Evolutionary conservation across 2,113 vertebrate genomes (phyloP).

Genomic region (Laticauda laticaudata): DNA sequence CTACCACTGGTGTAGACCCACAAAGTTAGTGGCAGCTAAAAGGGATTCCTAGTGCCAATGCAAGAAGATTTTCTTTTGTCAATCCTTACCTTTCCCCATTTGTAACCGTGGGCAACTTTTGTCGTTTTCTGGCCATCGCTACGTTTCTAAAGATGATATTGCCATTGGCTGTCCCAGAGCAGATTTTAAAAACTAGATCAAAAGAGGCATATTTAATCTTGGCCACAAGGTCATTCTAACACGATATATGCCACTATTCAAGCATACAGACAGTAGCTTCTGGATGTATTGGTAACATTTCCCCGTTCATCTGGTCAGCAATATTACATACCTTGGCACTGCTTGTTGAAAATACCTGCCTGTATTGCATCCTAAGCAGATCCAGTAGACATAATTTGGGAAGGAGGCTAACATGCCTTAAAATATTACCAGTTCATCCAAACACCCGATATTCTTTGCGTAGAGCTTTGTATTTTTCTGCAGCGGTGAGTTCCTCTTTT

Average conservation of each 20-base stretch:
- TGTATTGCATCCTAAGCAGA: constrained; percentile 62
- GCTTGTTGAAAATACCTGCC: constrained; percentile 44
- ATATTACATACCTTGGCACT: not conserved
- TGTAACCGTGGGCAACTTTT: not conserved
- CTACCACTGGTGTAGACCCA: not conserved
- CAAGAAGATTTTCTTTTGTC: not conserved
- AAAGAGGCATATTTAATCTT: not conserved
- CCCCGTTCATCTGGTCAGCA: too few relatives aligned
- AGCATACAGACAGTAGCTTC: not conserved
- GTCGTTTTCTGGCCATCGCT: not conserved
- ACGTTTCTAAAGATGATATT: not conserved
- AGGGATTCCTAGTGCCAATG: constrained; percentile 12
- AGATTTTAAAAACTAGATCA: not conserved
- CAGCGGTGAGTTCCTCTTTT: constrained; percentile 48
- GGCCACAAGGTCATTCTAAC: not conserved
- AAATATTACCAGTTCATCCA: constrained; percentile 79
- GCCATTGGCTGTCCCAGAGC: not conserved
- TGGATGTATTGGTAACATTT: not conserved
- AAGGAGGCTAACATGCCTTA: constrained; percentile 74
- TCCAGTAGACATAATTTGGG: constrained; percentile 56
- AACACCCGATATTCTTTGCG: constrained; percentile 74
- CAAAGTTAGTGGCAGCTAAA: not conserved
- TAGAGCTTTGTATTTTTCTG: constrained; percentile 63
- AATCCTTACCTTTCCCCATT: not conserved
- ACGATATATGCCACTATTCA: not conserved